Evolutionary conservation across 2,797 vertebrate species (phyloP).

Genomic region (Onychomys torridus): DNA sequence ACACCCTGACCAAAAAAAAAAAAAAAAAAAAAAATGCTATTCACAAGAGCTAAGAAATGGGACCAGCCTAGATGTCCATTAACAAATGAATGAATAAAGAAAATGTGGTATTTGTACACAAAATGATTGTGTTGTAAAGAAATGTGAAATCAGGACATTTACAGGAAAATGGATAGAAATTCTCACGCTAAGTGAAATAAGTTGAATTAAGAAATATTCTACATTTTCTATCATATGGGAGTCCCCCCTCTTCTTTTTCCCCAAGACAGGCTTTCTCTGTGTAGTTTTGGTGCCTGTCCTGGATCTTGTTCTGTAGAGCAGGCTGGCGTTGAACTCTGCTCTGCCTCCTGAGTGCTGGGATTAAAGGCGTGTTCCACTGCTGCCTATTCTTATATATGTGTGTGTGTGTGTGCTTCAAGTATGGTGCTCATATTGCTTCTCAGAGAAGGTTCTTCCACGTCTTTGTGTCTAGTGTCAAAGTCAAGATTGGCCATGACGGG

Average conservation of each 20-base stretch:
- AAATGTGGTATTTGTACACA: background rate
- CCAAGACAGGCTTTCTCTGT: background rate
- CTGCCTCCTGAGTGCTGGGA: no score
- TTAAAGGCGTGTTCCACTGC: no score
- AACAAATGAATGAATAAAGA: background rate
- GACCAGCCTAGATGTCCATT: background rate
- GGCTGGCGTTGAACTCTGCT: no score
- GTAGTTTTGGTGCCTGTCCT: no score
- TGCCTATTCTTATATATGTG: background rate
- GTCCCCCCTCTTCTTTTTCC: no score
- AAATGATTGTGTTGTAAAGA: background rate
- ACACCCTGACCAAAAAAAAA: background rate
- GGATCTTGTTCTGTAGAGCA: no score
- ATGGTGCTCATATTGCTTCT: background rate
- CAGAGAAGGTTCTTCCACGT: background rate
- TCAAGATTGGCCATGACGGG: background rate
- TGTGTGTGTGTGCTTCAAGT: background rate
- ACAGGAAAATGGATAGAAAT: background rate
- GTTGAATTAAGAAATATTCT: no score
- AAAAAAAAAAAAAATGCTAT: no score
- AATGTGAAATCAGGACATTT: background rate
- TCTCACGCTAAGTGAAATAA: background rate
- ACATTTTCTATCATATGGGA: background rate
- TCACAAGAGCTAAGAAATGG: background rate
- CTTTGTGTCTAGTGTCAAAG: background rate